phyloP scores from a whole-genome alignment of 2,888 invertebrate genomes.

The Cosmorhoe ocellata region DNA sequence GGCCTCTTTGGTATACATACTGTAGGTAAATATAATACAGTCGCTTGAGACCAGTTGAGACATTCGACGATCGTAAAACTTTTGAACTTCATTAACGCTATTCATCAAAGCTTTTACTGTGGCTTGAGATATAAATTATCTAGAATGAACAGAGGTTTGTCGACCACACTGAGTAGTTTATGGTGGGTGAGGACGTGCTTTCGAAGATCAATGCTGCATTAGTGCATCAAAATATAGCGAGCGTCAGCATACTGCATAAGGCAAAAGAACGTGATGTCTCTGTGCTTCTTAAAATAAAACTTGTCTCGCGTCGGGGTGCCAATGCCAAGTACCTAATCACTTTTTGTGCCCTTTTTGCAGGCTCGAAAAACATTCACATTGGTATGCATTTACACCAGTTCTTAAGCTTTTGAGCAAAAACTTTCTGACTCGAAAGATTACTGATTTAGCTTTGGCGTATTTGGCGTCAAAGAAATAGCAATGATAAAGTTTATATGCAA shows the following conservation, averaged over 20 bases:
- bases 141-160: no score
- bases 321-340: constrained; percentile 28
- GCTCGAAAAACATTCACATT: constrained; percentile 25
- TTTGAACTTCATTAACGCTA: background rate
- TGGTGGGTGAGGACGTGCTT: no score
- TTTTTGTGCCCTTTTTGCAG: constrained; percentile 32
- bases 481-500: no score
- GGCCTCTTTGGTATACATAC: constrained; percentile 19
- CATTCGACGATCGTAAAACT: constrained; percentile 16
- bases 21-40: background rate
- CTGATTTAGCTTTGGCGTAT: no score
- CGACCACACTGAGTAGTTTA: background rate
- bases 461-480: no score
- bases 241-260: constrained; percentile 39
- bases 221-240: background rate
- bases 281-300: constrained; percentile 55
- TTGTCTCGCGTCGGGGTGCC: constrained; percentile 42
- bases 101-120: background rate
- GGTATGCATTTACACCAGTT: no score
- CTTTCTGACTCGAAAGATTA: no score
- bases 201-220: no score
- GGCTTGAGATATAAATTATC: background rate
- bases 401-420: no score
- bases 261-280: constrained; percentile 44
- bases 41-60: background rate